phyloP scores from a whole-genome alignment of 2,888 invertebrate species.

The Drosophila tanythrix region DNA sequence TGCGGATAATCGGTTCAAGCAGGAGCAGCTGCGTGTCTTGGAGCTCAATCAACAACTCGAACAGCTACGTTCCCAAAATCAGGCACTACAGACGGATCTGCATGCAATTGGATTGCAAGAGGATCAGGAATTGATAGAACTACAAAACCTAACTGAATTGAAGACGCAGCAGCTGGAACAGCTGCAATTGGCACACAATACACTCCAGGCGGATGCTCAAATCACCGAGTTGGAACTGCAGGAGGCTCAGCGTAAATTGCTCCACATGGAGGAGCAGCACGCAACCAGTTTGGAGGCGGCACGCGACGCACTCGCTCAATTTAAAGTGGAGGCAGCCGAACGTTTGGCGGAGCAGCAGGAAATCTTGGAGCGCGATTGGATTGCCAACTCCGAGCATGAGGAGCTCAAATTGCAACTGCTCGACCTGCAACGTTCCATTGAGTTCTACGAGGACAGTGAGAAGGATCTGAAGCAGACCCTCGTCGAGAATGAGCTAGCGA shows the following conservation, averaged over 20 bases:
- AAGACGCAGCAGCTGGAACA: conserved; percentile 79
- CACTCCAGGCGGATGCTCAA: conserved; percentile 76
- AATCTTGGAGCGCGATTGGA: conserved; percentile 86
- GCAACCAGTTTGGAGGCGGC: conserved; percentile 76
- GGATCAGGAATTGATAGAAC: conserved; percentile 47
- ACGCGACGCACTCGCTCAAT: conserved; percentile 61
- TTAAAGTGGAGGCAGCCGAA: conserved; percentile 62
- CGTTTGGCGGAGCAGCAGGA: conserved; percentile 83
- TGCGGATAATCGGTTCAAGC: conserved; percentile 82
- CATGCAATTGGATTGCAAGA: conserved; percentile 68
- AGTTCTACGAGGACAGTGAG: conserved; percentile 84
- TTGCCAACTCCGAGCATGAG: conserved; percentile 87
- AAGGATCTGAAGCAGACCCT: conserved; percentile 83
- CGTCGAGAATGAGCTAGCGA: conserved; percentile 85
- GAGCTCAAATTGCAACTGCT: conserved; percentile 85
- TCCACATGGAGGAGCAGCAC: conserved; percentile 75
- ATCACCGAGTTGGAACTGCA: conserved; percentile 79
- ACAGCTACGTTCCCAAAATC: conserved; percentile 74
- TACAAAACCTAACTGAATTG: conserved; percentile 43
- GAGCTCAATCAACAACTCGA: conserved; percentile 77
- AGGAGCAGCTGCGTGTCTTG: conserved; percentile 79
- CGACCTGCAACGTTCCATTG: conserved; percentile 83
- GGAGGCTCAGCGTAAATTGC: conserved; percentile 75
- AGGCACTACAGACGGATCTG: conserved; percentile 77
- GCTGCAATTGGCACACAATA: conserved; percentile 83